phyloP scores from a whole-genome alignment of 2,888 invertebrate genomes.

The Dasypolia templi region DNA sequence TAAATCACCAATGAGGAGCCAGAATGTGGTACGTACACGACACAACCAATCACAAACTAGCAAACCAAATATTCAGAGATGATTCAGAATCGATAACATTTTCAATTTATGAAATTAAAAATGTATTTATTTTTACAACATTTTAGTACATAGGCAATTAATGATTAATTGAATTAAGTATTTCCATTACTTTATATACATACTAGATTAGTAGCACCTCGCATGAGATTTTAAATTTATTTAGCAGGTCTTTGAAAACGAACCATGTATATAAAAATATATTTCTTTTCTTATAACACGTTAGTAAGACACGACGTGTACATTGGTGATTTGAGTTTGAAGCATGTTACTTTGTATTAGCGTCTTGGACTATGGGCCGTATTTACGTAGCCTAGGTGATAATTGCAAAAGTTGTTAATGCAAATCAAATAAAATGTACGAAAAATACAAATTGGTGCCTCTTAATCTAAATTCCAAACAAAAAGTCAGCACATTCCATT shows the following conservation, averaged over 20 bases:
- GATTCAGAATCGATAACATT: too few relatives aligned
- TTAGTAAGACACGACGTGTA: not conserved
- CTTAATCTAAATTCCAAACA: not conserved
- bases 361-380: not conserved
- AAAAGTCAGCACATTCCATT: constrained; percentile 11
- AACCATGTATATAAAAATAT: too few relatives aligned
- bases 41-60: not conserved
- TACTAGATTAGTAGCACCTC: too few relatives aligned
- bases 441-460: not conserved
- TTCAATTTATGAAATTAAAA: too few relatives aligned
- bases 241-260: too few relatives aligned
- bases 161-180: too few relatives aligned
- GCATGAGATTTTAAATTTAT: too few relatives aligned
- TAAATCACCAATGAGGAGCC: not conserved
- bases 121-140: too few relatives aligned
- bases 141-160: too few relatives aligned
- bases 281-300: too few relatives aligned
- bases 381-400: not conserved
- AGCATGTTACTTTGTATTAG: not conserved
- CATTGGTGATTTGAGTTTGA: not conserved
- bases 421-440: not conserved
- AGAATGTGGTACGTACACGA: not conserved
- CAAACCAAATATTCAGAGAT: too few relatives aligned
- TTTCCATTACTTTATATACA: too few relatives aligned
- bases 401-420: not conserved